Evolutionary conservation across 2,888 invertebrate genomes (phyloP).

Genomic region (Amorpha juglandis): DNA sequence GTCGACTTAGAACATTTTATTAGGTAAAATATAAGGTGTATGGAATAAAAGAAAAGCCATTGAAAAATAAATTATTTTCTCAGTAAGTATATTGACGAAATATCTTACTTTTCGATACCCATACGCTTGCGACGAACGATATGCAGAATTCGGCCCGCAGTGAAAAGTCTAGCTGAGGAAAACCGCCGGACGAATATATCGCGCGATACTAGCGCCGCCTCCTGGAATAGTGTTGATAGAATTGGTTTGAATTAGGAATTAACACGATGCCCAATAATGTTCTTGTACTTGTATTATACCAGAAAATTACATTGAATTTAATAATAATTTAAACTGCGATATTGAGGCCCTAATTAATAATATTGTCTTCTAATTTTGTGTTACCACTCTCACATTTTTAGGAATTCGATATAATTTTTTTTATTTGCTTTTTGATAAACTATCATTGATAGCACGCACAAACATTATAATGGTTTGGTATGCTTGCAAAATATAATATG

Average conservation of each 20-base stretch:
- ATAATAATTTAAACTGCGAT: no score
- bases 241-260: background rate
- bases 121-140: conserved; percentile 88
- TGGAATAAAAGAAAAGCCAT: conserved; percentile 26
- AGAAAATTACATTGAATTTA: background rate
- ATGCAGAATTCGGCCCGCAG: conserved; percentile 92
- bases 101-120: conserved; percentile 85
- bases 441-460: no score
- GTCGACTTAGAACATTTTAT: background rate
- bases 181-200: conserved; percentile 88
- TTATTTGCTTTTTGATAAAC: no score
- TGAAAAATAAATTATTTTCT: background rate
- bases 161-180: conserved; percentile 88
- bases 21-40: background rate
- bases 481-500: no score
- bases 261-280: background rate
- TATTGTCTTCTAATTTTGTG: no score
- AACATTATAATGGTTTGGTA: no score
- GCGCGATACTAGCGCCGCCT: conserved; percentile 86
- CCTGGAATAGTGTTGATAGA: conserved; percentile 65
- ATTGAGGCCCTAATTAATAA: no score
- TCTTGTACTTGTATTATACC: background rate
- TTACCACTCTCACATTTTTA: no score
- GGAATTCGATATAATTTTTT: no score
- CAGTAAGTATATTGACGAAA: background rate